Percentiles rank a stretch among this genome's conserved stretches.
Conservation (phyloP, 2,797 vertebrate species). For the Loriculus beryllinus region DNA sequence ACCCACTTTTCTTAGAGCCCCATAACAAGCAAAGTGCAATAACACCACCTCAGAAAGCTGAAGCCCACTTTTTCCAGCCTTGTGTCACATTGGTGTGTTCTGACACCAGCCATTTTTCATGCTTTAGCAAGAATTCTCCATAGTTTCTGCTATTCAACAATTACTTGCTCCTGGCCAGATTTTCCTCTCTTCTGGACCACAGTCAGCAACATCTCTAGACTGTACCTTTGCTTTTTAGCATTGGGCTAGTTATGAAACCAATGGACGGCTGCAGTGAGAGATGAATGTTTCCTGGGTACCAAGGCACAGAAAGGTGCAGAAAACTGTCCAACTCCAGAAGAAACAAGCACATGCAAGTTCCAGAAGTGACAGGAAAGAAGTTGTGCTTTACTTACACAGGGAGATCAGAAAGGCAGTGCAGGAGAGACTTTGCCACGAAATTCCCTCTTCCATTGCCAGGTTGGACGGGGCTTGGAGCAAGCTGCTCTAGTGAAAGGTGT, state of each 20-base stretch:
- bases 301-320: background rate
- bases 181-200: background rate
- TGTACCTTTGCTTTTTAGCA: background rate
- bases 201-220: background rate
- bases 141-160: background rate
- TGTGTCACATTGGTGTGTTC: background rate
- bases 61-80: background rate
- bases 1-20: background rate
- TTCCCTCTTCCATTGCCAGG: background rate
- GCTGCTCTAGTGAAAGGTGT: background rate
- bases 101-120: slow-evolving; percentile 22
- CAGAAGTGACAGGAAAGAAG: background rate
- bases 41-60: background rate
- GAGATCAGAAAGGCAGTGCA: background rate
- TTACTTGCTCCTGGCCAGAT: background rate
- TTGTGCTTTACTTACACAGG: background rate
- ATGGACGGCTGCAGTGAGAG: background rate
- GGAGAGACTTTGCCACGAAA: background rate
- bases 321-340: background rate
- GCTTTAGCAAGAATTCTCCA: background rate
- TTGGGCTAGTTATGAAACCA: background rate
- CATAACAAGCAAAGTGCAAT: background rate
- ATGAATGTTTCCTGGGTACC: background rate
- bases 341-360: background rate
- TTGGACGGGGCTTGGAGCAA: background rate